A percentile compares a stretch with the other conserved stretches of the same genome.
These are phyloP conservation scores for Brachyrhaphis roseni DNA, from an alignment of 2,797 vertebrate genomes.

Conservation along the genomic window DNA sequence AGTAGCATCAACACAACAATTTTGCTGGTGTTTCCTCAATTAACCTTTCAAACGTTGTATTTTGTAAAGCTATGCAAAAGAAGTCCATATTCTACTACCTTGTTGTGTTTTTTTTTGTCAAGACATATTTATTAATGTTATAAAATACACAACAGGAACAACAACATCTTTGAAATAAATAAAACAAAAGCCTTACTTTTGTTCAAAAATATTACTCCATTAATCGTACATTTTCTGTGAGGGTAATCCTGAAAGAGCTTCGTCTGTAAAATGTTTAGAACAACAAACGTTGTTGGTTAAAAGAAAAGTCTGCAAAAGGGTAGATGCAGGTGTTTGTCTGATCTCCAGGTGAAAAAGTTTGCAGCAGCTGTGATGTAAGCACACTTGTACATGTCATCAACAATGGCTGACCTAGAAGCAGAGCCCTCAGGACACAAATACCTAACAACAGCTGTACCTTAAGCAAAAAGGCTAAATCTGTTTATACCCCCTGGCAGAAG, in stretches of 20 bases:
- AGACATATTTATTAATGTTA: background rate
- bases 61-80: background rate
- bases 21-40: background rate
- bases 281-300: slow-evolving; percentile 47
- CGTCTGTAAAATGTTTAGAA: slow-evolving; percentile 42
- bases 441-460: slow-evolving; percentile 68
- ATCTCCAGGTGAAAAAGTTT: slow-evolving; percentile 45
- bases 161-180: background rate
- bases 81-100: background rate
- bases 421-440: slow-evolving; percentile 61
- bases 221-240: slow-evolving; percentile 58
- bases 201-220: slow-evolving; percentile 59
- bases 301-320: slow-evolving; percentile 27
- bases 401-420: slow-evolving; percentile 64
- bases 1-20: background rate
- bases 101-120: background rate
- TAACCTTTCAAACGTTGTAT: background rate
- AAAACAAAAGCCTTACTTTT: slow-evolving; percentile 67
- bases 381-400: slow-evolving; percentile 66
- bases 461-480: slow-evolving; percentile 17
- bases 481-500: slow-evolving; percentile 30
- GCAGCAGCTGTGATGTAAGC: slow-evolving; percentile 60
- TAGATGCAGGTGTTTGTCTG: slow-evolving; percentile 58
- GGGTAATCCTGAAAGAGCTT: slow-evolving; percentile 58
- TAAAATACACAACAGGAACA: background rate